phyloP scores from a whole-genome alignment of 2,797 vertebrate genomes.

The Amphiprion clarkii region DNA sequence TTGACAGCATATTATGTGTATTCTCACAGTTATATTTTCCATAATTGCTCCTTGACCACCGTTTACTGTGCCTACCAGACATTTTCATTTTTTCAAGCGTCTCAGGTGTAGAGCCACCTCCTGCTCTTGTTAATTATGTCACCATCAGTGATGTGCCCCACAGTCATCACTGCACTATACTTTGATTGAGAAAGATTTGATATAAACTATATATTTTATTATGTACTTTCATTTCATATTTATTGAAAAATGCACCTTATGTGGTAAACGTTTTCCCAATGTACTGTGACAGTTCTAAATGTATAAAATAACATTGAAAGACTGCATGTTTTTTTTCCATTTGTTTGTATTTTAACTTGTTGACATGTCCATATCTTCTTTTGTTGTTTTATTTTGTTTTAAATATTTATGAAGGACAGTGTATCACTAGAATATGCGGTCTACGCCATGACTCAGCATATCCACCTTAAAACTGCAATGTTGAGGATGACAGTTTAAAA shows the following conservation, averaged over 20 bases:
- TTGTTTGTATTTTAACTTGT: too few relatives aligned
- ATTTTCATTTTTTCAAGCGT: not conserved
- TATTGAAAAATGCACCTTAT: not conserved
- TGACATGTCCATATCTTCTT: too few relatives aligned
- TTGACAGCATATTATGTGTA: not conserved
- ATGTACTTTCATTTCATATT: not conserved
- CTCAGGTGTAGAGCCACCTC: not conserved
- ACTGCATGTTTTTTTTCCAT: too few relatives aligned
- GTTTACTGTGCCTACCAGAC: not conserved
- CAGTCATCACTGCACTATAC: not conserved
- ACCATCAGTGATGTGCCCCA: conserved; percentile 7
- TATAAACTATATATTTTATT: not conserved
- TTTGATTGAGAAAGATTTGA: not conserved
- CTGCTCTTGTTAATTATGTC: conserved; percentile 14
- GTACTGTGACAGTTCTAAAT: too few relatives aligned
- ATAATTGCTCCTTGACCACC: not conserved
- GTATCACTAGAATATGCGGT: too few relatives aligned
- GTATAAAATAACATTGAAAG: too few relatives aligned
- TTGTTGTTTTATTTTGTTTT: too few relatives aligned
- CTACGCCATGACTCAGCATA: too few relatives aligned
- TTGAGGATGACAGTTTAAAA: too few relatives aligned
- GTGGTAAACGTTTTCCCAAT: not conserved
- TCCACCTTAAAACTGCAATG: too few relatives aligned
- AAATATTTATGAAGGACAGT: too few relatives aligned
- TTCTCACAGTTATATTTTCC: not conserved